Conservation (phyloP, 2,797 vertebrate species). For the Esox masquinongy region DNA sequence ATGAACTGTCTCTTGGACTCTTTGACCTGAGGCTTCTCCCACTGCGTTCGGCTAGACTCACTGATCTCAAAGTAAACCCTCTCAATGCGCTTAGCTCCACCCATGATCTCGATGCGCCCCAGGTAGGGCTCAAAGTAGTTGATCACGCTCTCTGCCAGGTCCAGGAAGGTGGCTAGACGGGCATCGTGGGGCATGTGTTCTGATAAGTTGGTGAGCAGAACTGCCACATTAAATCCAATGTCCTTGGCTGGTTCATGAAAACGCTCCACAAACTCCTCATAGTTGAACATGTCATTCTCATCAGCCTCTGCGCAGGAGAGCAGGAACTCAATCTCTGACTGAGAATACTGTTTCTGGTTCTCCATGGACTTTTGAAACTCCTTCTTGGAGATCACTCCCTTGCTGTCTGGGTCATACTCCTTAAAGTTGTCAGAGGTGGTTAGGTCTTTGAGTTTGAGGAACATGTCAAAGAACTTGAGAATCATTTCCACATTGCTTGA, state of each 20-base stretch:
- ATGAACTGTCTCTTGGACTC: slow-evolving; percentile 98
- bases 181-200: slow-evolving; percentile 97
- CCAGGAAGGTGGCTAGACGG: slow-evolving; percentile 87
- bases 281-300: slow-evolving; percentile 98
- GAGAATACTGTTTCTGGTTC: slow-evolving; percentile 95
- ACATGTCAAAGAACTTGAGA: slow-evolving; percentile 99
- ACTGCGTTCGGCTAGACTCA: slow-evolving; percentile 96
- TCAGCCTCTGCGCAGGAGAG: slow-evolving; percentile 95
- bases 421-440: slow-evolving; percentile 95
- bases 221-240: slow-evolving; percentile 97
- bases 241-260: slow-evolving; percentile 98
- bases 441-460: slow-evolving; percentile 97
- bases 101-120: slow-evolving; percentile 98
- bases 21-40: slow-evolving; percentile 99
- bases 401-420: slow-evolving; percentile 90
- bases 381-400: slow-evolving; percentile 96
- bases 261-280: slow-evolving; percentile 91
- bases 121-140: slow-evolving; percentile 96
- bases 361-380: slow-evolving; percentile 99
- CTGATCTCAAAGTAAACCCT: slow-evolving; percentile 99
- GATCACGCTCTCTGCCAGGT: slow-evolving; percentile 93
- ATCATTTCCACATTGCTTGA: slow-evolving; percentile 99
- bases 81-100: slow-evolving; percentile 96
- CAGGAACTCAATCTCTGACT: slow-evolving; percentile 95
- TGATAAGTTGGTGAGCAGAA: slow-evolving; percentile 92